Base-by-base conservation (phyloP, 2,888 invertebrate genomes). In the Apotomis betuletana region DNA sequence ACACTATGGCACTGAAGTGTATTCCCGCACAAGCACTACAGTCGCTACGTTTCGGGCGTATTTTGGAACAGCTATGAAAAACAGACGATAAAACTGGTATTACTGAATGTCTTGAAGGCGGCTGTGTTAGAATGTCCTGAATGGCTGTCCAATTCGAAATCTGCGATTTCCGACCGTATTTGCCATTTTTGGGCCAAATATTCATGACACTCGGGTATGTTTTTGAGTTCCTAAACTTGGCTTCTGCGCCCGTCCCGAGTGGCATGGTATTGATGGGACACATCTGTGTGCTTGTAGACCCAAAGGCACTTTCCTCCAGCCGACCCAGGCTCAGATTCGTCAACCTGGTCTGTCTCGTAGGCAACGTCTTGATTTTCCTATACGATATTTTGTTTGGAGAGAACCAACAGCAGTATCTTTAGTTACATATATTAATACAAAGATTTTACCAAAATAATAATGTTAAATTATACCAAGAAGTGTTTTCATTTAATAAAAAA, bases 191-290 rank as follows among this genome's bases (percentile, higher is more conserved):
- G 27, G 92, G 92, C 52, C 90, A 91, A 70, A 74, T 78, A 49
- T 63, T 92, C 51, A 90, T 92, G 91, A 86, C 85, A 3, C 3
- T 88, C 15, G 92, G 91, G n/a, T 91, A 90, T 76, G 63, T 86
- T n/a, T 70, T 90, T 49, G 90, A 92, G 75, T 89, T 90, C 65
- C 77, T 89, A 8, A 83, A 84, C 13, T 76, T 75, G 69, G 69
- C 86, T 0, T 77, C 79, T 1, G 85, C 90, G 5, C 91, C 91
- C 1, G n/a, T 88, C 1, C 87, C 92, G 1, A 92, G 91, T 70
- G 89, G 84, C 1, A 73, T 91, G 15, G 89, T 92, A 4, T 78
- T 92, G 41, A 46, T 90, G 1, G 92, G 92, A 0, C 87, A 92
- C 73, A 74, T 91, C 0, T 87, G 82, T 15, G 87, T 89, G 0